Evolutionary conservation across 2,113 vertebrate species (phyloP).

Genomic region (Pungitius pungitius): DNA sequence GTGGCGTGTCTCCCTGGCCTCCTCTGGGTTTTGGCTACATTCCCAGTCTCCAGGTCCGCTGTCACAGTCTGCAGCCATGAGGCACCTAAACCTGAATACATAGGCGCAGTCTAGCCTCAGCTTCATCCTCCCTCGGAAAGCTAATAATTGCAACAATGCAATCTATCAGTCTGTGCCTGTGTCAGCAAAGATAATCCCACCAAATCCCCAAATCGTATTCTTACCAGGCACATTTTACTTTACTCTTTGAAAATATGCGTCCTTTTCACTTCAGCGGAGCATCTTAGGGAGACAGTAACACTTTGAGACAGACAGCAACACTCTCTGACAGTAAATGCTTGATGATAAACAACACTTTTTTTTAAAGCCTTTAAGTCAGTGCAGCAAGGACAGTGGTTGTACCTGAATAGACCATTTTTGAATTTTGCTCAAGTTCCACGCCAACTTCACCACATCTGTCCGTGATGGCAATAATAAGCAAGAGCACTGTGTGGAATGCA

Average conservation of each 20-base stretch:
- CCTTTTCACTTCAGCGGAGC: slow-evolving; percentile 5
- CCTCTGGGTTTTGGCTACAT: slow-evolving; percentile 60
- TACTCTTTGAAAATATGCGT: background rate
- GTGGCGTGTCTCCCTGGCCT: slow-evolving; percentile 62
- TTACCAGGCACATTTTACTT: slow-evolving; percentile 17
- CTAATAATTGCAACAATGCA: slow-evolving; percentile 36
- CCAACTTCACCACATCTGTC: background rate
- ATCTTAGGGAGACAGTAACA: slow-evolving; percentile 7
- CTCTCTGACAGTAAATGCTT: background rate
- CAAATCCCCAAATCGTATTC: slow-evolving; percentile 36
- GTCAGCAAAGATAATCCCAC: slow-evolving; percentile 18
- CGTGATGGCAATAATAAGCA: background rate
- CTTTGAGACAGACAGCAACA: background rate
- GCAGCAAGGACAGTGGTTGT: background rate
- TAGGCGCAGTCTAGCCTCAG: slow-evolving; percentile 40
- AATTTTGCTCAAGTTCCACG: background rate
- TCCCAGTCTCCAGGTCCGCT: slow-evolving; percentile 67
- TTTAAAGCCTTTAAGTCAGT: background rate
- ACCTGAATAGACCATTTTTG: background rate
- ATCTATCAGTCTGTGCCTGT: slow-evolving; percentile 10
- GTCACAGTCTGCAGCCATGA: slow-evolving; percentile 59
- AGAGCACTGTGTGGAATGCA: background rate
- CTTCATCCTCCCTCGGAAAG: slow-evolving; percentile 45
- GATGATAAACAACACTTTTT: background rate
- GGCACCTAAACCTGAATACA: slow-evolving; percentile 62